Percentiles rank a stretch among this genome's conserved stretches.
Evolutionary conservation across 2,888 invertebrate species (phyloP).

Genomic region (Athripsodes cinereus): DNA sequence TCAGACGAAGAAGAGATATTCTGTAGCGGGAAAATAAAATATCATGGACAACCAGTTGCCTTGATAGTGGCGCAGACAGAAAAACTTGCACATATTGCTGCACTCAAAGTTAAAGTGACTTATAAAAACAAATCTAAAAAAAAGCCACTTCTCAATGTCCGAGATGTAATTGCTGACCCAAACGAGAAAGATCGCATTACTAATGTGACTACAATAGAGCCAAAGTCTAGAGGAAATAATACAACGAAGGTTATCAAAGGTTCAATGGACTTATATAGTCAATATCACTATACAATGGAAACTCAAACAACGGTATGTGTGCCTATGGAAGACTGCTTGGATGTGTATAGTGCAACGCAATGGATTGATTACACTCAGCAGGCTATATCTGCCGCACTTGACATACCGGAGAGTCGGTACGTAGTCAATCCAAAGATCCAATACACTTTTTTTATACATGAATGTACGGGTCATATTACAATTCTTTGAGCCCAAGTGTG

Average conservation of each 20-base stretch:
- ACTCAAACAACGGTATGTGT: constrained; percentile 58
- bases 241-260: constrained; percentile 52
- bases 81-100: constrained; percentile 53
- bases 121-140: constrained; percentile 44
- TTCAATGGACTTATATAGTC: constrained; percentile 48
- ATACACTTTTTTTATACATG: too few species aligned
- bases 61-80: constrained; percentile 62
- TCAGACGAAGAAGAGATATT: constrained; percentile 47
- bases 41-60: constrained; percentile 69
- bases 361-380: constrained; percentile 57
- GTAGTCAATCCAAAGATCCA: too few species aligned
- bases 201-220: constrained; percentile 34
- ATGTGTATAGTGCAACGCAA: constrained; percentile 58
- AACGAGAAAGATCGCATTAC: constrained; percentile 41
- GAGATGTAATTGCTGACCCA: constrained; percentile 47
- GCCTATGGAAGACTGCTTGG: constrained; percentile 63
- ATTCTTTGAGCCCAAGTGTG: too few species aligned
- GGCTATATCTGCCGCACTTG: constrained; percentile 49
- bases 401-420: constrained; percentile 55
- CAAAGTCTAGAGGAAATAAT: constrained; percentile 39
- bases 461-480: too few species aligned
- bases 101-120: constrained; percentile 48
- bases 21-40: constrained; percentile 51
- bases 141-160: constrained; percentile 41
- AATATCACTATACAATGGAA: constrained; percentile 78